phyloP scores from a whole-genome alignment of 2,113 vertebrate species.

The Oncorhynchus nerka region DNA sequence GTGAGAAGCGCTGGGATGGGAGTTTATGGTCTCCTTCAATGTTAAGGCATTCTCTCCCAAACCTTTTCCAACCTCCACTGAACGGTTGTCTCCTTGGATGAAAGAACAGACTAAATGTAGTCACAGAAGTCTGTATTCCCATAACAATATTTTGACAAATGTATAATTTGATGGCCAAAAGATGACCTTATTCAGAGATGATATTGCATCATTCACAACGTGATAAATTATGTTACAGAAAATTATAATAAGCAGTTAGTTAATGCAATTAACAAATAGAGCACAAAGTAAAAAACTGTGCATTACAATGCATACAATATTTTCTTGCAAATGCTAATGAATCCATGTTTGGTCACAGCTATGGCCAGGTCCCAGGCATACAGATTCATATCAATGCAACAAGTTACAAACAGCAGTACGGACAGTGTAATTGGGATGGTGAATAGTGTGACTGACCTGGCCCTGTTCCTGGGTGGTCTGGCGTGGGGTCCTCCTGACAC shows the following conservation, averaged over 20 bases:
- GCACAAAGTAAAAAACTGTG: background rate
- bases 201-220: too few species aligned
- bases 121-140: too few species aligned
- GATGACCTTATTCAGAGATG: too few species aligned
- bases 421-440: background rate
- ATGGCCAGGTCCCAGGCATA: background rate
- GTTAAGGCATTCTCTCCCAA: background rate
- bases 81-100: too few species aligned
- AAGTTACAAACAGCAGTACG: background rate
- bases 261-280: background rate
- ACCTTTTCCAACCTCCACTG: background rate
- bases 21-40: too few species aligned
- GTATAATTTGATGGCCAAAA: too few species aligned
- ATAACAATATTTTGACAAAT: too few species aligned
- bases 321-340: too few species aligned
- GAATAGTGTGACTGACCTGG: conserved; percentile 53
- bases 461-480: conserved; percentile 11
- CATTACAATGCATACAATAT: background rate
- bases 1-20: background rate
- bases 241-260: too few species aligned
- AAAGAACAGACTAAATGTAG: too few species aligned
- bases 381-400: background rate
- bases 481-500: conserved; percentile 8
- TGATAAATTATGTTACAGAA: too few species aligned
- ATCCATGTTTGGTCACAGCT: too few species aligned